phyloP scores from a whole-genome alignment of 2,113 vertebrate species.

The Orthonyx spaldingii region DNA sequence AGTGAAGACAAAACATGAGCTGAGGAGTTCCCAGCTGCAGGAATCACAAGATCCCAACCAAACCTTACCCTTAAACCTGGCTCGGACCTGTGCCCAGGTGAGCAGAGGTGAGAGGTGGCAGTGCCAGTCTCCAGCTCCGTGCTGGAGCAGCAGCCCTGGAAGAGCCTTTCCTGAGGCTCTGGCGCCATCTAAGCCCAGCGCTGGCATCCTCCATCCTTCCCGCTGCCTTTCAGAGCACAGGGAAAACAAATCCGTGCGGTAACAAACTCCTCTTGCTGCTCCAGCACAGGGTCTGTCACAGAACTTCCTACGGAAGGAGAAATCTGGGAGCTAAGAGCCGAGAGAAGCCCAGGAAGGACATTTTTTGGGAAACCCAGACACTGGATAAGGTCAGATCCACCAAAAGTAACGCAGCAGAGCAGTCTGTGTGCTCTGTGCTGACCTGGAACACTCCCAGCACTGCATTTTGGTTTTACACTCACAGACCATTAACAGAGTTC shows the following conservation, averaged over 20 bases:
- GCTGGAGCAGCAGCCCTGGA: not conserved
- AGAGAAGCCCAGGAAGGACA: not conserved
- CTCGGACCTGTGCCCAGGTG: not conserved
- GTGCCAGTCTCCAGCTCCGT: rapidly evolving
- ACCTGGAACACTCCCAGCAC: not conserved
- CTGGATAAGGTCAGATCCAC: not conserved
- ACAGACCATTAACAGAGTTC: not conserved
- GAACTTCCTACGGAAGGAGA: not conserved
- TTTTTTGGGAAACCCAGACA: not conserved
- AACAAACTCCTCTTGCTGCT: not conserved
- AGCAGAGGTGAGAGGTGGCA: not conserved
- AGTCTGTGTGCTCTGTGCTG: not conserved
- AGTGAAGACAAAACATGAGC: rapidly evolving
- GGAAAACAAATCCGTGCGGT: not conserved
- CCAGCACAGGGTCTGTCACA: not conserved
- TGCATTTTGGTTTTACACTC: not conserved
- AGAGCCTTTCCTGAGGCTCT: not conserved
- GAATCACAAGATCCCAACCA: not conserved
- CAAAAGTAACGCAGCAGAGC: not conserved
- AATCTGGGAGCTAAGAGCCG: not conserved
- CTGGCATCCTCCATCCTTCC: not conserved
- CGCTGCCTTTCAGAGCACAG: not conserved
- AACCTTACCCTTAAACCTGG: rapidly evolving
- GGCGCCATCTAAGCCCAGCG: not conserved
- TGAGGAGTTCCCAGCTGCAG: not conserved